Conservation (phyloP, 2,888 invertebrate genomes). For the Saturnia japonica region DNA sequence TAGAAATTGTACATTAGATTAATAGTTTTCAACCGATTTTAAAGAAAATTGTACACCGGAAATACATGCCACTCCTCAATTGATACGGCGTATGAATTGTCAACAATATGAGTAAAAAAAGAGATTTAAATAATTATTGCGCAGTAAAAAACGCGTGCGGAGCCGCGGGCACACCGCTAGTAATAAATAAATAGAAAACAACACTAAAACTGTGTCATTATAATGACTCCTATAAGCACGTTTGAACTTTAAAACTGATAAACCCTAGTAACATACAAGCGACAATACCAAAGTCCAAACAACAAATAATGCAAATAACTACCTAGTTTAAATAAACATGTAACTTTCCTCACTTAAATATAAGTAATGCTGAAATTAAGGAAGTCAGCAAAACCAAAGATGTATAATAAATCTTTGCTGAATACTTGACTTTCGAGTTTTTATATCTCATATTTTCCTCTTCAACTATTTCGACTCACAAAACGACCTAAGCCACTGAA, state of each 20-base stretch:
- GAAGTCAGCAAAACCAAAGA: background rate
- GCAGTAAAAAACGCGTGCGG: no score
- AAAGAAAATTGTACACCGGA: no score
- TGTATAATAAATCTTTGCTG: background rate
- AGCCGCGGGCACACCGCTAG: no score
- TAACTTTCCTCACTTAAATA: background rate
- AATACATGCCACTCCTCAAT: no score
- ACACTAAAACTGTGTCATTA: background rate
- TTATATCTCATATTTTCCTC: no score
- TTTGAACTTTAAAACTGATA: conserved; percentile 11
- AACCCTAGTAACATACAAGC: background rate
- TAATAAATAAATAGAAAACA: background rate
- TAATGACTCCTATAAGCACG: background rate
- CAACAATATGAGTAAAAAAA: no score
- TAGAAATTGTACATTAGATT: no score
- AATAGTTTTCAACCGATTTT: no score
- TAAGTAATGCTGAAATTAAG: background rate
- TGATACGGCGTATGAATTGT: no score
- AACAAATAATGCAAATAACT: background rate
- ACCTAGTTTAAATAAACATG: conserved; percentile 7
- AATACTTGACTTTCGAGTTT: background rate
- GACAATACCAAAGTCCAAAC: background rate
- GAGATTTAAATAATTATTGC: no score
- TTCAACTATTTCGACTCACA: background rate
- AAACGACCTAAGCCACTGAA: no score